Percentiles rank a stretch among this genome's conserved stretches.
phyloP scores from a whole-genome alignment of 2,113 vertebrate genomes.

The Deroptyus accipitrinus region DNA sequence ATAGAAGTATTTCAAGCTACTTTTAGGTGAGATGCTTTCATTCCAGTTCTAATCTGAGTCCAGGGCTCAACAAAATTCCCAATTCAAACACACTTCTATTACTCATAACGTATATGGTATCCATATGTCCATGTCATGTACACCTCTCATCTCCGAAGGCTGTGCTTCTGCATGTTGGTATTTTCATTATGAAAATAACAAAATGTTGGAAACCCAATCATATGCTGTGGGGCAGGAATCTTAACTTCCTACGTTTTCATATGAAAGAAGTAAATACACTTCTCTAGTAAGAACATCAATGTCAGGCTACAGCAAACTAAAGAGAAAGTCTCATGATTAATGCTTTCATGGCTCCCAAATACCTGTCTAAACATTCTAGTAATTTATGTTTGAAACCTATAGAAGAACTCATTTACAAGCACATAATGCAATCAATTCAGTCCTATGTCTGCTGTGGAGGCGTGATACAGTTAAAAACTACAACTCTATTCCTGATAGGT shows the following conservation, averaged over 20 bases:
- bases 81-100: neutral
- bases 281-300: neutral
- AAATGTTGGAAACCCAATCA: neutral
- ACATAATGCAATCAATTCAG: neutral
- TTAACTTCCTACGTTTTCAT: neutral
- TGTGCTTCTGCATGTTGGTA: neutral
- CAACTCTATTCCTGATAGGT: neutral
- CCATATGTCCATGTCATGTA: accelerated
- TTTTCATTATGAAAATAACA: neutral
- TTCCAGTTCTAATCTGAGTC: neutral
- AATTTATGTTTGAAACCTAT: neutral
- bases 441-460: neutral
- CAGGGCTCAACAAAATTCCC: neutral
- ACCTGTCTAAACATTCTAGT: neutral
- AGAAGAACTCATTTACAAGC: neutral
- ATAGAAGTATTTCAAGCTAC: neutral
- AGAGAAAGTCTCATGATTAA: neutral
- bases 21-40: neutral
- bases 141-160: neutral
- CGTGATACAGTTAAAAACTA: neutral
- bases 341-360: neutral
- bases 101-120: accelerated
- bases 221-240: neutral
- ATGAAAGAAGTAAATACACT: neutral
- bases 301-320: neutral